Evolutionary conservation across 2,113 vertebrate genomes (phyloP).

Genomic region (Sphyrna mokarran): DNA sequence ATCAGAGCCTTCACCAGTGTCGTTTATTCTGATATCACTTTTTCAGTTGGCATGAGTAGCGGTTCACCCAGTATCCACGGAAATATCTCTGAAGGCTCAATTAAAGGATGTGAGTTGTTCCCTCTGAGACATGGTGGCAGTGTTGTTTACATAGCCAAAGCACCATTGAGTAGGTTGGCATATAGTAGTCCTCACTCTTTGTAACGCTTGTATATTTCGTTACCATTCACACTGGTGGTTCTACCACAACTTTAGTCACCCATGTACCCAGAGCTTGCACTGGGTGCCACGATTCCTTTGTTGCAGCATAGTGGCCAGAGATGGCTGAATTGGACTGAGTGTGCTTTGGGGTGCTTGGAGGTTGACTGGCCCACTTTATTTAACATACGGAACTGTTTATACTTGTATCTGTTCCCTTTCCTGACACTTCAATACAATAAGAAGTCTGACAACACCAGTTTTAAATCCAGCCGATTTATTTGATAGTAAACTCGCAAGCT

Average conservation of each 20-base stretch:
- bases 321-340: no score
- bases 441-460: no score
- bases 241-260: neutral
- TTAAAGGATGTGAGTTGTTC: neutral
- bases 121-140: neutral
- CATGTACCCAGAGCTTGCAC: neutral
- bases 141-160: neutral
- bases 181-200: neutral
- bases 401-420: neutral
- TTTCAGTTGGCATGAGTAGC: neutral
- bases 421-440: neutral
- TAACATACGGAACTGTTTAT: neutral
- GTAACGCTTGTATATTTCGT: neutral
- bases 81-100: neutral
- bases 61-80: neutral
- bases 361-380: neutral
- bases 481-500: no score
- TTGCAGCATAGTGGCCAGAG: no score
- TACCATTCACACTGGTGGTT: neutral
- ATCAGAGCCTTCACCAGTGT: neutral
- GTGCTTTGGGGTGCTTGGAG: no score
- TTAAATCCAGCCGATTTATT: no score
- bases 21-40: neutral
- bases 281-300: no score
- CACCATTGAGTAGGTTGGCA: neutral